These are phyloP conservation scores for Perca fluviatilis DNA, from an alignment of 2,113 vertebrate genomes.

Conservation along the genomic window DNA sequence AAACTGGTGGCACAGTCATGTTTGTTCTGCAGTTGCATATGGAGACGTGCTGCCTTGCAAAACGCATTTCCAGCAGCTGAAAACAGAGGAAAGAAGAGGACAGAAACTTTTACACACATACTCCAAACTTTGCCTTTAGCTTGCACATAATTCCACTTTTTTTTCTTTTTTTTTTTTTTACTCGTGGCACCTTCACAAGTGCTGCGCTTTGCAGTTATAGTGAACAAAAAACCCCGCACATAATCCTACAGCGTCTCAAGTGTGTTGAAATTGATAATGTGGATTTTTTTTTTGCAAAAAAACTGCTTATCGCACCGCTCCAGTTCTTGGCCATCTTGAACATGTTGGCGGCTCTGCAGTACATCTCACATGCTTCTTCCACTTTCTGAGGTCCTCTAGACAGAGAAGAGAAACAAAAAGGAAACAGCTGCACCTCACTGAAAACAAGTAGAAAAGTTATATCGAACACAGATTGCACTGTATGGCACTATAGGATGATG, in stretches of 20 bases:
- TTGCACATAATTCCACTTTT: constrained; percentile 30
- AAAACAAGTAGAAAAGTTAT: no score
- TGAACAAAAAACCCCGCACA: neutral
- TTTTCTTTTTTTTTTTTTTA: neutral
- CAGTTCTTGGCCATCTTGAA: constrained; percentile 99
- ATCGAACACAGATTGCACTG: neutral
- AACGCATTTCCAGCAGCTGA: constrained; percentile 94
- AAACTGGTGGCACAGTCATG: constrained; percentile 96
- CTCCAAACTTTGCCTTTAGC: neutral
- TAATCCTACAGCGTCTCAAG: constrained; percentile 13
- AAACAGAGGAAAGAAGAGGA: constrained; percentile 4
- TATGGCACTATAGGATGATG: neutral
- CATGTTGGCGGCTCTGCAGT: constrained; percentile 98
- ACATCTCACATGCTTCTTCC: constrained; percentile 99
- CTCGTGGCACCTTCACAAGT: constrained; percentile 17
- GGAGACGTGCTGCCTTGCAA: constrained; percentile 95
- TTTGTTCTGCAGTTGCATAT: constrained; percentile 98
- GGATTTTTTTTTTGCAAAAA: neutral
- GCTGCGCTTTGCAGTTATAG: constrained; percentile 34
- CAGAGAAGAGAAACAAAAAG: constrained; percentile 10
- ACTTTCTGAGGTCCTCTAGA: constrained; percentile 94
- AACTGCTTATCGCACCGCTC: constrained; percentile 87
- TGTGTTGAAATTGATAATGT: constrained; percentile 10
- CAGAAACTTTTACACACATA: neutral
- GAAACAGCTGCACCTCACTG: neutral